These are phyloP conservation scores for Ferrisia virgata DNA, from an alignment of 2,888 invertebrate genomes.

Conservation along the genomic window DNA sequence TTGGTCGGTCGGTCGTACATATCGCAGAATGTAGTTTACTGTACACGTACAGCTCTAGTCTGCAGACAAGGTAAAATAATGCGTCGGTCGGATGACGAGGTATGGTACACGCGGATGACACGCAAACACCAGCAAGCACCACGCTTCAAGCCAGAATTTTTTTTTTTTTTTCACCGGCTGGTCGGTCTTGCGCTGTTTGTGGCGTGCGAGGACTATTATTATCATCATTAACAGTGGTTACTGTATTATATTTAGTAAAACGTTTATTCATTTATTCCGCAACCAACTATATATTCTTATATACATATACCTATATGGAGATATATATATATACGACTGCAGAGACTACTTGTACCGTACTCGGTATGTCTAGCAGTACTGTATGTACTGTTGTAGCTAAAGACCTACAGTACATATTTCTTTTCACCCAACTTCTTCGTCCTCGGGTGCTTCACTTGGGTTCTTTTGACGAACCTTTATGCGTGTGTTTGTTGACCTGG, in stretches of 20 bases:
- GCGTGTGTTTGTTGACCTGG: slow-evolving; percentile 19
- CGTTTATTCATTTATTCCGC: slow-evolving; percentile 26
- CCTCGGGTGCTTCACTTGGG: too few relatives aligned
- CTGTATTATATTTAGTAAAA: slow-evolving; percentile 11
- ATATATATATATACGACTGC: too few relatives aligned
- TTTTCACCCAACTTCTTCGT: too few relatives aligned
- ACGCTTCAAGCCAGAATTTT: slow-evolving; percentile 17
- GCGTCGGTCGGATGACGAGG: slow-evolving; percentile 38
- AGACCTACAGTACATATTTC: too few relatives aligned
- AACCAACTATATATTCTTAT: background rate
- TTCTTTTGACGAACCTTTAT: slow-evolving; percentile 15
- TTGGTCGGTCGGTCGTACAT: too few relatives aligned
- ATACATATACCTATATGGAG: too few relatives aligned
- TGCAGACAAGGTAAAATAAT: background rate
- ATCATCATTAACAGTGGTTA: slow-evolving; percentile 16
- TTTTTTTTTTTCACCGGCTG: too few relatives aligned
- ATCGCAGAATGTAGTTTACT: slow-evolving; percentile 10
- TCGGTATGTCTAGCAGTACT: too few relatives aligned
- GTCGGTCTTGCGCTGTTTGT: background rate
- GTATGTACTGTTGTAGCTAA: too few relatives aligned
- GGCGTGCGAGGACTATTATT: slow-evolving; percentile 16
- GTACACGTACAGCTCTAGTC: too few relatives aligned
- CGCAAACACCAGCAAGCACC: slow-evolving; percentile 29
- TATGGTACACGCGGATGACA: slow-evolving; percentile 14
- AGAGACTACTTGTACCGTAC: background rate